These are phyloP conservation scores for Spheniscus humboldti DNA, from an alignment of 2,797 vertebrate genomes.

Conservation along the genomic window DNA sequence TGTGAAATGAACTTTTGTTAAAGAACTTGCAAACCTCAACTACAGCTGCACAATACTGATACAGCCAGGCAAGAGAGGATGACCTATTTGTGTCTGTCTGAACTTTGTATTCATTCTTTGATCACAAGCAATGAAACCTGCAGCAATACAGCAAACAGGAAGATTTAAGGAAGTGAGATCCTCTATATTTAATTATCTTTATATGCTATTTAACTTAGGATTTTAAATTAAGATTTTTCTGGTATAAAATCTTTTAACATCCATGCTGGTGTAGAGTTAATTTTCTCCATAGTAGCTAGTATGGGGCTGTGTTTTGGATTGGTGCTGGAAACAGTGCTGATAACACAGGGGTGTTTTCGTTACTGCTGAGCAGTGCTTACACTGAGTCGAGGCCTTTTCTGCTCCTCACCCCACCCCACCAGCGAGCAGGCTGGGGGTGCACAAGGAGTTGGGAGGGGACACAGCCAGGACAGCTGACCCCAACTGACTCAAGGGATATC, in stretches of 20 bases:
- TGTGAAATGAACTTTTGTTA: slow-evolving; percentile 53
- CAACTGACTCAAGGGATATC: too few species aligned
- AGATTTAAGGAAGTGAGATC: not conserved
- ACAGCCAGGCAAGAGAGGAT: not conserved
- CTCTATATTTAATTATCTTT: not conserved
- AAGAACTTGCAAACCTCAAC: slow-evolving; percentile 32
- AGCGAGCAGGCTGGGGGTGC: too few species aligned
- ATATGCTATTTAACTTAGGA: not conserved
- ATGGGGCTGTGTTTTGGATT: too few species aligned
- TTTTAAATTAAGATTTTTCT: not conserved
- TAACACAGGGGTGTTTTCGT: too few species aligned
- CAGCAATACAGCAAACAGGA: not conserved
- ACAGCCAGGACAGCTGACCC: too few species aligned
- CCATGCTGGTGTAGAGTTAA: too few species aligned
- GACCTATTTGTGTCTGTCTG: slow-evolving; percentile 36
- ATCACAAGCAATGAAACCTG: slow-evolving; percentile 12
- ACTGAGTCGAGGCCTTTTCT: too few species aligned
- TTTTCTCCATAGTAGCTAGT: too few species aligned
- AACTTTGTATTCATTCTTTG: slow-evolving; percentile 26
- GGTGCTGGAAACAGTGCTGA: too few species aligned
- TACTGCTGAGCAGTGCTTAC: too few species aligned
- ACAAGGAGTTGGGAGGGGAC: too few species aligned
- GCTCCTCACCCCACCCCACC: too few species aligned
- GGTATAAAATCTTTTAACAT: not conserved
- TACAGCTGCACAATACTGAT: slow-evolving; percentile 40